Base-by-base conservation (phyloP, 2,113 vertebrate genomes). In the Paralichthys olivaceus region DNA sequence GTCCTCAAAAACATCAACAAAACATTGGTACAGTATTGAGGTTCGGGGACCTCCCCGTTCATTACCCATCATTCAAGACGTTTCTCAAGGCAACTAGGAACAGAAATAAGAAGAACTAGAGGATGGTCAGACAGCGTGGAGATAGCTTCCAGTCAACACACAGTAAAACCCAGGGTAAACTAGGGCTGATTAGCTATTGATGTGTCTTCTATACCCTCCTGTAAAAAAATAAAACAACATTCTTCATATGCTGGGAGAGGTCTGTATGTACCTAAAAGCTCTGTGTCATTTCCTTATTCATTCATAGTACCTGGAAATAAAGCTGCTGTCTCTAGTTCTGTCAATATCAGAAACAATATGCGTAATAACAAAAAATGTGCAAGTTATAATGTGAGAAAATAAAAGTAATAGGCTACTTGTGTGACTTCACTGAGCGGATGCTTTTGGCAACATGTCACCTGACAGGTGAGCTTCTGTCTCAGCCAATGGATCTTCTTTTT, bases 81-180 rank as follows among this genome's bases (percentile, higher is more conserved):
- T 83, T 88, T 85, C 59, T 89, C 84, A 93, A 93, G 91, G 91
- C 92, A 93, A 90, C 87, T 87, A 79, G 76, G 80, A 90, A 80
- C 65, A 80, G 58, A 76, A 75, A 40, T 12, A 75, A 62, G 51
- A 64, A 55, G n/a, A 78, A 73, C 20, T 23, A 79, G 53, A 77
- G 11, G 54, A 70, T 49, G 65, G 51, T 37, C 25, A 22, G 68
- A 81, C 57, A 32, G 84, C 73, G 20, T 5, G 14, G 12, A 80
- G 77, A 81, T 40, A 40, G 70, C 71, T 79, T 88, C 81, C 77
- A 80, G 82, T 86, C 84, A 75, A 76, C 65, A 83, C 60, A 74
- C 62, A 65, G 68, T 49, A n/a, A 69, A 28, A 72, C 61, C 57
- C 77, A 80, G 54, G 72, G 71, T 29, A 61, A 72, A 28, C 74